Conservation (phyloP, 1,140 invertebrate genomes). For the Calycopis cecrops region DNA sequence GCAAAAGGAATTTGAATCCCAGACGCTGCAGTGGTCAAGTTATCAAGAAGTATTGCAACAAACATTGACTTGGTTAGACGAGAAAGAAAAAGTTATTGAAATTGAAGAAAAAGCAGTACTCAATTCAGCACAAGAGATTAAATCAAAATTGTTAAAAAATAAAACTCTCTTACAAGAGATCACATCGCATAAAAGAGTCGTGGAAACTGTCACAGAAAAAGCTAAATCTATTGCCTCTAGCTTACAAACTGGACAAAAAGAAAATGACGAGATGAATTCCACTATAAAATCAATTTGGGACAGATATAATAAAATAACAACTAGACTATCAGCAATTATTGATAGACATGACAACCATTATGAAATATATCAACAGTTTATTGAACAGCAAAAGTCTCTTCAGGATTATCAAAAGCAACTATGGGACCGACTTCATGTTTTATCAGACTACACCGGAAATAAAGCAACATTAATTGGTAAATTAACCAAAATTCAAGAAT, state of each 20-base stretch:
- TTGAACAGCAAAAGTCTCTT: constrained; percentile 88
- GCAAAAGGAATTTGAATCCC: constrained; percentile 89
- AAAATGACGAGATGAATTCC: constrained; percentile 78
- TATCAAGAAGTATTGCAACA: constrained; percentile 91
- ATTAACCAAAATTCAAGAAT: constrained; percentile 83
- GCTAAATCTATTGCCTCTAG: constrained; percentile 79
- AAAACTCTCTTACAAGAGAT: constrained; percentile 94
- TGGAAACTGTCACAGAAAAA: constrained; percentile 93
- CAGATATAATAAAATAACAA: constrained; percentile 85
- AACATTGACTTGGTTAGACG: constrained; percentile 89
- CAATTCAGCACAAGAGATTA: constrained; percentile 87
- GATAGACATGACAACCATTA: constrained; percentile 83
- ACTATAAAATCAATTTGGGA: constrained; percentile 82
- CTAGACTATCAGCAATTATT: constrained; percentile 54
- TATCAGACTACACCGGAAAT: constrained; percentile 88
- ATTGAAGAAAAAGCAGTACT: constrained; percentile 79
- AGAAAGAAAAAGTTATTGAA: constrained; percentile 88
- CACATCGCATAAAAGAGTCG: constrained; percentile 89
- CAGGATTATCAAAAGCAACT: constrained; percentile 92
- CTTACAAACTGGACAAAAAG: constrained; percentile 77
- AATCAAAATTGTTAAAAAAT: constrained; percentile 90
- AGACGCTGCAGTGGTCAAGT: constrained; percentile 87
- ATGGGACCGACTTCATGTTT: constrained; percentile 86
- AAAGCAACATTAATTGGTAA: constrained; percentile 84
- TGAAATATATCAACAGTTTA: constrained; percentile 88